phyloP scores from a whole-genome alignment of 2,797 vertebrate genomes.

The Sebastes flavidus region DNA sequence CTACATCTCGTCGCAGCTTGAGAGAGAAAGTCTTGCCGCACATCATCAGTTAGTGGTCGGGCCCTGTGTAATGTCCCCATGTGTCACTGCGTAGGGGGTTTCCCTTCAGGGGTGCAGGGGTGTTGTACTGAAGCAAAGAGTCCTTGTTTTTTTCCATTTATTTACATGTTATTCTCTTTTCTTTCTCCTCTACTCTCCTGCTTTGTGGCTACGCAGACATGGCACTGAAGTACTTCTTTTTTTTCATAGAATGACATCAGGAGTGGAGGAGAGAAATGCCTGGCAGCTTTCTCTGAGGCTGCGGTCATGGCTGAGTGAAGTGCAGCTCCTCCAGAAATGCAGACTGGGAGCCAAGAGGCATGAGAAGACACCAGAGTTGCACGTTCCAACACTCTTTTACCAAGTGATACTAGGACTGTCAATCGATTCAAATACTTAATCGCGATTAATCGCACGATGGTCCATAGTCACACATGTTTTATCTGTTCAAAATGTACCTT shows the following conservation, averaged over 20 bases:
- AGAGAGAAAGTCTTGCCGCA: slow-evolving; percentile 26
- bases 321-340: slow-evolving; percentile 48
- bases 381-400: not conserved
- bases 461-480: too few species aligned
- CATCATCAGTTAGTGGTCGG: slow-evolving; percentile 33
- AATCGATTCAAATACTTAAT: too few species aligned
- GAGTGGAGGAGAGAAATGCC: slow-evolving; percentile 37
- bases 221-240: not conserved
- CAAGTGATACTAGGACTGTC: not conserved
- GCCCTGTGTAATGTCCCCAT: slow-evolving; percentile 32
- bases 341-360: slow-evolving; percentile 28
- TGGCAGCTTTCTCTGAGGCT: slow-evolving; percentile 55
- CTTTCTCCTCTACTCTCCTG: not conserved
- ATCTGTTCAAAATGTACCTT: too few species aligned
- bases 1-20: slow-evolving; percentile 20
- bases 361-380: slow-evolving; percentile 16
- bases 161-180: not conserved
- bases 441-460: too few species aligned
- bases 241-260: slow-evolving; percentile 41
- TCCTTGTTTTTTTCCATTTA: not conserved
- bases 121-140: not conserved
- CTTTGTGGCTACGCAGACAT: slow-evolving; percentile 18
- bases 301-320: slow-evolving; percentile 55
- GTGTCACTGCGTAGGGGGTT: slow-evolving; percentile 9
- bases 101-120: not conserved